Evolutionary conservation across 2,888 invertebrate genomes (phyloP).

Genomic region (Epinotia bilunana): DNA sequence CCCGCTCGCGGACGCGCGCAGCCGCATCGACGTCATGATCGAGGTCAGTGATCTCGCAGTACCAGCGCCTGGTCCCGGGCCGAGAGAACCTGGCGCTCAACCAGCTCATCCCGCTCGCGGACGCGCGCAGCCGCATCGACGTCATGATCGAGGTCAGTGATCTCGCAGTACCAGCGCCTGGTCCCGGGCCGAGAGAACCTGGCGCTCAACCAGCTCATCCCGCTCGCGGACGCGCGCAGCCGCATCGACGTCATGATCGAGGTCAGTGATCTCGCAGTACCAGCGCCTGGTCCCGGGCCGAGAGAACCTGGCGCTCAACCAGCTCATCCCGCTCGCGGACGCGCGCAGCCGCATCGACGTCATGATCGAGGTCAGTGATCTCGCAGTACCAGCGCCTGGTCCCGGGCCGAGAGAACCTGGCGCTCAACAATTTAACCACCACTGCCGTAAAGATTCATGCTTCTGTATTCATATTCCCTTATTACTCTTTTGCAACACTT

Average conservation of each 20-base stretch:
- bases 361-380: slow-evolving; percentile 31
- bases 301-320: slow-evolving; percentile 86
- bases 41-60: slow-evolving; percentile 79
- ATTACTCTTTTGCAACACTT: neutral
- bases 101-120: slow-evolving; percentile 67
- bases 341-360: slow-evolving; percentile 59
- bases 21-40: slow-evolving; percentile 58
- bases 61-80: slow-evolving; percentile 96
- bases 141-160: slow-evolving; percentile 47
- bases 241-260: slow-evolving; percentile 56
- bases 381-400: slow-evolving; percentile 93
- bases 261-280: slow-evolving; percentile 74
- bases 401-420: slow-evolving; percentile 93
- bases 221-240: slow-evolving; percentile 60
- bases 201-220: slow-evolving; percentile 67
- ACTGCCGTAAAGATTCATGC: no score
- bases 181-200: slow-evolving; percentile 96
- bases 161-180: slow-evolving; percentile 89
- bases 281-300: slow-evolving; percentile 97
- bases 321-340: slow-evolving; percentile 68
- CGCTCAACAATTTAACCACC: slow-evolving; percentile 62
- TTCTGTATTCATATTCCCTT: neutral
- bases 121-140: slow-evolving; percentile 59
- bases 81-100: slow-evolving; percentile 87
- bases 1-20: slow-evolving; percentile 63